Evolutionary conservation across 53 echinoderm and acorn worm species (phyloP).

Genomic region (Luidia sarsii): DNA sequence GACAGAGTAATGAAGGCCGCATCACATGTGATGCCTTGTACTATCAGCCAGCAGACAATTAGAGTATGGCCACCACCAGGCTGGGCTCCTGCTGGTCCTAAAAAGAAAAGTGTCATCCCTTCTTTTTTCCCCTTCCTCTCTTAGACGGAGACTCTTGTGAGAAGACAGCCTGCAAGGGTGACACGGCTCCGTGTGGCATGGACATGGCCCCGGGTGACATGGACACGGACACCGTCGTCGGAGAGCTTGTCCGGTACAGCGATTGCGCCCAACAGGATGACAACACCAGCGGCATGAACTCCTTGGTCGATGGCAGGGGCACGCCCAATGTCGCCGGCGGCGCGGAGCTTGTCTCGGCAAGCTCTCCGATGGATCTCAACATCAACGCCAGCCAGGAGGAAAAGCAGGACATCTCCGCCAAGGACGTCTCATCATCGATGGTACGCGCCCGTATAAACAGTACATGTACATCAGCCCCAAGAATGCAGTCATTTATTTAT

Average conservation of each 20-base stretch:
- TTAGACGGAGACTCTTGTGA: neutral
- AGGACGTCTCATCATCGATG: neutral
- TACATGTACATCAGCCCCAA: too few relatives aligned
- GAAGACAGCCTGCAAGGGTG: neutral
- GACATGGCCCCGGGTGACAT: neutral
- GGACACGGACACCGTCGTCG: constrained; percentile 10
- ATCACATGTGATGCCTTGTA: too few relatives aligned
- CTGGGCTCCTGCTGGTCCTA: too few relatives aligned
- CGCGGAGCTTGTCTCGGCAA: neutral
- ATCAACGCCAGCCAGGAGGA: constrained; percentile 7
- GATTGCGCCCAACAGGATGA: constrained; percentile 6
- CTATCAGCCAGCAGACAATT: too few relatives aligned
- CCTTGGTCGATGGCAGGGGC: neutral
- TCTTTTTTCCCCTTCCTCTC: neutral
- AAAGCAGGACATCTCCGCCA: constrained; percentile 5
- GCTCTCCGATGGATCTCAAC: neutral
- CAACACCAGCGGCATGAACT: constrained; percentile 9
- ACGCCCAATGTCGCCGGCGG: neutral
- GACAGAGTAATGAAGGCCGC: too few relatives aligned
- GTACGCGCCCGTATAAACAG: too few relatives aligned
- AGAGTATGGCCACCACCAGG: too few relatives aligned
- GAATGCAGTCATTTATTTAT: too few relatives aligned
- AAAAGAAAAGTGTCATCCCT: too few relatives aligned
- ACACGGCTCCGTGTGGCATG: neutral
- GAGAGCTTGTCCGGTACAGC: neutral